Percentiles rank a stretch among this genome's conserved stretches.
These are phyloP conservation scores for Strix occidentalis DNA, from an alignment of 2,797 vertebrate genomes.

Conservation along the genomic window DNA sequence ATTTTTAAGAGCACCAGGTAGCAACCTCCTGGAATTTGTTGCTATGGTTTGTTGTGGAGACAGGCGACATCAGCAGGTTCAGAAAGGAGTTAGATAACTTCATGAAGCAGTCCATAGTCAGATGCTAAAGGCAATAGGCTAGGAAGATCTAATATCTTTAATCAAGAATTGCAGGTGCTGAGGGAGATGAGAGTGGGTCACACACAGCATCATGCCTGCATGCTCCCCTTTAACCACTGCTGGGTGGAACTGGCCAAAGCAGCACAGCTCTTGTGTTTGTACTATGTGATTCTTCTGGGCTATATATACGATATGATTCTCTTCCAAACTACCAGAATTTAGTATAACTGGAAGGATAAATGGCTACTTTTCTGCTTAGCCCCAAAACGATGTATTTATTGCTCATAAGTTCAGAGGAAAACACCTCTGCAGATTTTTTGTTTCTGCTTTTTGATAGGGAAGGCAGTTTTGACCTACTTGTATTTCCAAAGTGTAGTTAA, in stretches of 20 bases:
- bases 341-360: neutral
- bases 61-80: neutral
- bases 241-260: neutral
- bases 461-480: neutral
- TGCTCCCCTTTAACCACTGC: neutral
- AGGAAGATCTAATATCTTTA: neutral
- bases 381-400: neutral
- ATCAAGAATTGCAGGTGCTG: neutral
- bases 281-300: fast-evolving
- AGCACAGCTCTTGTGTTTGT: fast-evolving
- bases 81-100: neutral
- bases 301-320: fast-evolving
- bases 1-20: neutral
- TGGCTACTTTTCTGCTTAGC: neutral
- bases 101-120: neutral
- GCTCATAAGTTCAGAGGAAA: neutral
- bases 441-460: neutral
- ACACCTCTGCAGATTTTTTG: neutral
- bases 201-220: fast-evolving
- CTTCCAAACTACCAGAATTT: neutral
- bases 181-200: neutral
- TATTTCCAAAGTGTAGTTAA: neutral
- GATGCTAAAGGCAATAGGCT: neutral
- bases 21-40: neutral
- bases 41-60: neutral